phyloP scores from a whole-genome alignment of 2,888 invertebrate species.

The Pseudoips prasinana region DNA sequence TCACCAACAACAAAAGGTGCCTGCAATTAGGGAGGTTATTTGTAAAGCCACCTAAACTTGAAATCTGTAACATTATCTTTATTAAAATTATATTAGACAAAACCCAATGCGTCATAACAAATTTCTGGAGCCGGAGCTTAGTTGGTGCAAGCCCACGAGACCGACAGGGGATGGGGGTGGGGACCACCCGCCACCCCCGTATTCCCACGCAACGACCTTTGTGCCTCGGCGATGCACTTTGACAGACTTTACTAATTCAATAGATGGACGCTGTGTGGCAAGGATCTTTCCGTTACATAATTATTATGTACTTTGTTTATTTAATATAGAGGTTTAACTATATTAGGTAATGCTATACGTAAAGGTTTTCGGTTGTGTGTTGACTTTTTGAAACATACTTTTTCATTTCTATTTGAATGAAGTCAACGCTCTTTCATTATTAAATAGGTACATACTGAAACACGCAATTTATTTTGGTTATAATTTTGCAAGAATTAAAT shows the following conservation, averaged over 20 bases:
- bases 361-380: too few species aligned
- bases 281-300: constrained; percentile 58
- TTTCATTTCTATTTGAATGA: too few species aligned
- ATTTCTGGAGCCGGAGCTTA: constrained; percentile 74
- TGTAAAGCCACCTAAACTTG: too few species aligned
- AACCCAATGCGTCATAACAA: constrained; percentile 77
- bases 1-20: too few species aligned
- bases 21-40: too few species aligned
- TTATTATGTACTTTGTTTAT: constrained; percentile 39
- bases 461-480: too few species aligned
- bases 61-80: constrained; percentile 13
- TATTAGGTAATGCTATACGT: background rate
- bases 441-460: too few species aligned
- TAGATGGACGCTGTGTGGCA: constrained; percentile 70
- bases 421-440: too few species aligned
- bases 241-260: constrained; percentile 81
- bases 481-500: too few species aligned
- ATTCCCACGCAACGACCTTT: constrained; percentile 82
- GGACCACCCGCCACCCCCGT: constrained; percentile 44
- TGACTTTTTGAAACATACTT: too few species aligned
- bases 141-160: constrained; percentile 67
- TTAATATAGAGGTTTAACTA: background rate
- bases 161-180: constrained; percentile 29
- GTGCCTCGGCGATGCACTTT: constrained; percentile 79
- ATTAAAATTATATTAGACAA: constrained; percentile 45